phyloP scores from a whole-genome alignment of 2,113 vertebrate genomes.

The Oreamnos americanus region DNA sequence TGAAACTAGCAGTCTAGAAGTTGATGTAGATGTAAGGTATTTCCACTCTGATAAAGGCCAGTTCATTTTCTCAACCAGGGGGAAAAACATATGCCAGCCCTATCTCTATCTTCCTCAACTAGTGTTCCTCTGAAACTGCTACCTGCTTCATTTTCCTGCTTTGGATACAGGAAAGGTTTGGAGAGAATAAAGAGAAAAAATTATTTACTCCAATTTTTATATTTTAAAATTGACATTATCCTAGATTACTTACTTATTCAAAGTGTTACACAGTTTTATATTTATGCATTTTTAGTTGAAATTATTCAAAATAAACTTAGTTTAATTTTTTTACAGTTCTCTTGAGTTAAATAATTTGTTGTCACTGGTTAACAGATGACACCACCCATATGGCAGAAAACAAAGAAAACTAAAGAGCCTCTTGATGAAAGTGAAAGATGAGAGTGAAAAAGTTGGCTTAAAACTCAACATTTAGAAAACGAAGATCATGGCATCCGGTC shows the following conservation, averaged over 20 bases:
- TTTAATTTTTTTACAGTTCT: neutral
- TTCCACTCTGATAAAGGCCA: neutral
- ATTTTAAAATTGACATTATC: neutral
- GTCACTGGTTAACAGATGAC: neutral
- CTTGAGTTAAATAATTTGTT: neutral
- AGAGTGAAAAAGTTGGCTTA: neutral
- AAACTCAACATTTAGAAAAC: neutral
- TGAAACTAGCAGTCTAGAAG: constrained; percentile 55
- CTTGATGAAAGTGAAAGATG: neutral
- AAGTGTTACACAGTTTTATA: neutral
- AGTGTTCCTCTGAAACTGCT: neutral
- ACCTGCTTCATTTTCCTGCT: neutral
- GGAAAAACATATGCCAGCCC: neutral
- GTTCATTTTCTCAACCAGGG: neutral
- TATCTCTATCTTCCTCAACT: neutral
- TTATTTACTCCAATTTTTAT: neutral
- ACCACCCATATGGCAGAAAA: neutral
- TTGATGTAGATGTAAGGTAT: neutral
- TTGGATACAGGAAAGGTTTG: neutral
- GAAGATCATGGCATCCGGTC: neutral
- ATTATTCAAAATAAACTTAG: constrained; percentile 14
- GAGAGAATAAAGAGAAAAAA: neutral
- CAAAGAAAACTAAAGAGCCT: neutral
- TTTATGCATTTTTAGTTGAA: neutral
- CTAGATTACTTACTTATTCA: neutral